Evolutionary conservation across 2,888 invertebrate species (phyloP).

Genomic region (Trachelus tabidus): DNA sequence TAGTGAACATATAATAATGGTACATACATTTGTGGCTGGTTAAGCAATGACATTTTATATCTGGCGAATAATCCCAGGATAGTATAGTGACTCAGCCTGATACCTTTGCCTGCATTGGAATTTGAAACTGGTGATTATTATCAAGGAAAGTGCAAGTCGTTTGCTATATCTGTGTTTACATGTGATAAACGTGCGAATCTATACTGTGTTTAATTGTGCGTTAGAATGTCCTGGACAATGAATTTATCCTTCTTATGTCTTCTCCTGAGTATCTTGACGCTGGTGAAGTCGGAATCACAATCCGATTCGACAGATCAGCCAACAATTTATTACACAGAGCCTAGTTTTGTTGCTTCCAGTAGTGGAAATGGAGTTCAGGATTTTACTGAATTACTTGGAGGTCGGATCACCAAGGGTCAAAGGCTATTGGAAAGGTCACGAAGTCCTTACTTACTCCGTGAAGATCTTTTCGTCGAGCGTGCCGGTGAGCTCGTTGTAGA

Average conservation of each 20-base stretch:
- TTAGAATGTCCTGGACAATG: neutral
- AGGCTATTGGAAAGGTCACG: conserved; percentile 69
- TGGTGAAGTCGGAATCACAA: conserved; percentile 27
- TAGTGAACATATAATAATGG: neutral
- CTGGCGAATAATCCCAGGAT: neutral
- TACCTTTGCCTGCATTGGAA: neutral
- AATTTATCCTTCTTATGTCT: neutral
- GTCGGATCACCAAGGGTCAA: conserved; percentile 72
- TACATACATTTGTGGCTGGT: neutral
- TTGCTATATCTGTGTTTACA: neutral
- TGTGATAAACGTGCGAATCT: neutral
- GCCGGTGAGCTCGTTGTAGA: conserved; percentile 87
- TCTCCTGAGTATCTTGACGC: conserved; percentile 18
- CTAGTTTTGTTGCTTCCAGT: conserved; percentile 38
- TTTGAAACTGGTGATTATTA: neutral
- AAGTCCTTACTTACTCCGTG: conserved; percentile 82
- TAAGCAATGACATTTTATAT: neutral
- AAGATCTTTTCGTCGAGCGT: conserved; percentile 83
- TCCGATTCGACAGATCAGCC: conserved; percentile 44
- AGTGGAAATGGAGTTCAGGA: conserved; percentile 32
- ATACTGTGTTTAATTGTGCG: neutral
- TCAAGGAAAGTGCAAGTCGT: neutral
- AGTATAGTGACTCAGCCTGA: neutral
- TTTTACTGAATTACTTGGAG: conserved; percentile 73
- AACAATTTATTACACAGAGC: conserved; percentile 61